Percentiles rank a stretch among this genome's conserved stretches.
Evolutionary conservation across 1,140 invertebrate genomes (phyloP).

Genomic region (Drosophila triauraria): DNA sequence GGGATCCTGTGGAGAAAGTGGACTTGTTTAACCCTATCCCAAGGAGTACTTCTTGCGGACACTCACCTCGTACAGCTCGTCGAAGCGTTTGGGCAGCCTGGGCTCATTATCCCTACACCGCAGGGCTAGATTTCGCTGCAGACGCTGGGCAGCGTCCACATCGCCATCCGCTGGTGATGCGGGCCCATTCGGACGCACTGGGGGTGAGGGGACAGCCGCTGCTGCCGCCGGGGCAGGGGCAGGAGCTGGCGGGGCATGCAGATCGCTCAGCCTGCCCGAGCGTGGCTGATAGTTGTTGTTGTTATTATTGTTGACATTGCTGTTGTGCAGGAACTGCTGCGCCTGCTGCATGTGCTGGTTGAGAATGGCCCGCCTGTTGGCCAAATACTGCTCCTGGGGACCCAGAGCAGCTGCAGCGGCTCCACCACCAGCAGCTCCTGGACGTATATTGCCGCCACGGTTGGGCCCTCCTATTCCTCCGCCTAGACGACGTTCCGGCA

Average conservation of each 20-base stretch:
- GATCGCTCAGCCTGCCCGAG: slow-evolving; percentile 67
- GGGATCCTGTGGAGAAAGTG: slow-evolving; percentile 56
- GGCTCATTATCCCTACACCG: slow-evolving; percentile 81
- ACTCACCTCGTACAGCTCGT: slow-evolving; percentile 78
- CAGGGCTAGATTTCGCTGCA: slow-evolving; percentile 79
- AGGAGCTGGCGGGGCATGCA: slow-evolving; percentile 62
- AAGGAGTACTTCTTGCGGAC: not conserved
- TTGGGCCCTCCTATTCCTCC: slow-evolving; percentile 29
- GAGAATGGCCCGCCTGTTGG: slow-evolving; percentile 74
- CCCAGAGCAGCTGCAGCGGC: slow-evolving; percentile 21
- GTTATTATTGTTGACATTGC: slow-evolving; percentile 75
- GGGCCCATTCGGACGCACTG: slow-evolving; percentile 17
- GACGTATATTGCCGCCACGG: slow-evolving; percentile 36
- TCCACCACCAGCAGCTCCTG: slow-evolving; percentile 33
- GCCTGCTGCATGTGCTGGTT: slow-evolving; percentile 76
- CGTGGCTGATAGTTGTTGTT: slow-evolving; percentile 77
- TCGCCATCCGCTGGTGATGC: slow-evolving; percentile 54
- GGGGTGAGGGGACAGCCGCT: slow-evolving; percentile 30
- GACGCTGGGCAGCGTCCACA: slow-evolving; percentile 75
- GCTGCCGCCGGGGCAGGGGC: slow-evolving; percentile 17
- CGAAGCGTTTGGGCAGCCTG: slow-evolving; percentile 78
- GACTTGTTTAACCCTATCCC: not conserved
- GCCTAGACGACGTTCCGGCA: slow-evolving; percentile 53
- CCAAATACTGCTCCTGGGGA: slow-evolving; percentile 74
- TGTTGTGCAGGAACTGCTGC: slow-evolving; percentile 71